Base-by-base conservation (phyloP, 2,888 invertebrate species). In the Leucophenga montana region DNA sequence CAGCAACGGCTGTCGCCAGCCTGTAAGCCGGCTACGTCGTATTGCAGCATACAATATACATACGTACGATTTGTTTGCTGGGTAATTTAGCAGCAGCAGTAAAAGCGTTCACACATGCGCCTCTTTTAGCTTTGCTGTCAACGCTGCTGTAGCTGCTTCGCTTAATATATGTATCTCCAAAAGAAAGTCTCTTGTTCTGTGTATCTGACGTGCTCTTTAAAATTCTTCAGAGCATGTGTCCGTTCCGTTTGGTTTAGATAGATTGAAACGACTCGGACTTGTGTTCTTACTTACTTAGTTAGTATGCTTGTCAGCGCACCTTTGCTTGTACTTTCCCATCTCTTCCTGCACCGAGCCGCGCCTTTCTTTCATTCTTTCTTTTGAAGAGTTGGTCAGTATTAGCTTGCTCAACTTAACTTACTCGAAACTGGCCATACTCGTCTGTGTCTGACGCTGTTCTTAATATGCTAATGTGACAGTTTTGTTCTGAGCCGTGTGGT, bases 381-480 rank as follows among this genome's bases (percentile, higher is more conserved):
- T 13, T 16, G 48, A 39, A 46, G 22, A 46, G 46, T 27, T 64
- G 62, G 46, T 48, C 62, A 64, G 13, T 18, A 4, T 9, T 31
- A 27, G 59, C 16, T 39, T 33, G 62, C 46, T 27, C 39, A 39
- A 18, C 56, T 27, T 27, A 22, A 27, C 56, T 22, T 56, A 20
- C 13, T 39, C 27, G 27, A 22, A 46, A 62, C 62, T 46, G 46
- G 22, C 48, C 48, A 64, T 64, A 64, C 62, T 14, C 11, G 22
- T 57, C 57, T 22, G 13, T 57, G 31, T 22, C 5, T 50, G 50
- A n/a, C 53, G 66, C 53, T 31, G 83, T 84, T 81, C 81, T 75
- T 75, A 83, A 82, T 82, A 82, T 82, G 81, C 83, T 82, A 82
- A 82, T 82, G 83, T 78, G 81, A 84, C 84, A 83, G 83, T 82